Conservation (phyloP, 2,113 vertebrate species). For the Poicephalus meyeri region DNA sequence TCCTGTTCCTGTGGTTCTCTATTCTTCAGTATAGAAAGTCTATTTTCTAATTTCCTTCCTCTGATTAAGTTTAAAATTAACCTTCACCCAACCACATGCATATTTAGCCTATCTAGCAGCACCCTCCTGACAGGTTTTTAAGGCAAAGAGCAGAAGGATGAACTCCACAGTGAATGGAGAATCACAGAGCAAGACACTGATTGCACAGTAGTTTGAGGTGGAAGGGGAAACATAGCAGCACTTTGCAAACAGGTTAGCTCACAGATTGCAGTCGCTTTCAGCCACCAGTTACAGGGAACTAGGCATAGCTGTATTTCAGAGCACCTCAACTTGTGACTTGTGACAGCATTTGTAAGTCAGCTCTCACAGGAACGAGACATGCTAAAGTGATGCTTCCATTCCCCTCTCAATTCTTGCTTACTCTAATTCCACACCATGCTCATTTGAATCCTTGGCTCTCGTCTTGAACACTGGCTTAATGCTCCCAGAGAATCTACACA, state of each 20-base stretch:
- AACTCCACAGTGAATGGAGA: background rate
- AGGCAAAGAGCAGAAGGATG: background rate
- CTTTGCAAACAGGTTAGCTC: background rate
- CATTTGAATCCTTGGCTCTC: background rate
- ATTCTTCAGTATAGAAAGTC: no score
- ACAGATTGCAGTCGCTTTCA: background rate
- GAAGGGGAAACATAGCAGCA: background rate
- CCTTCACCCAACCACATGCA: background rate
- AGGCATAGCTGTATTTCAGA: background rate
- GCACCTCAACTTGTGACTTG: background rate
- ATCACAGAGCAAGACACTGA: background rate
- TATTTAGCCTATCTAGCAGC: background rate
- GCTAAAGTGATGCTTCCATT: background rate
- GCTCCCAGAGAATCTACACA: background rate
- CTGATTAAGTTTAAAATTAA: no score
- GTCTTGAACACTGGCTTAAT: background rate
- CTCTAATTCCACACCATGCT: background rate
- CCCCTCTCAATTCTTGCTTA: background rate
- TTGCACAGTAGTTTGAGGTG: background rate
- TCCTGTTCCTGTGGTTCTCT: no score
- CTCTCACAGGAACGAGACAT: rapidly evolving
- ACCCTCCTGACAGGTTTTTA: background rate
- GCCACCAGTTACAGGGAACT: background rate
- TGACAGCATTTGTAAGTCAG: background rate
- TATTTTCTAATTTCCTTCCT: no score